Percentiles rank a stretch among this genome's conserved stretches.
Evolutionary conservation across 2,797 vertebrate species (phyloP).

Genomic region (Gallirallus australis): DNA sequence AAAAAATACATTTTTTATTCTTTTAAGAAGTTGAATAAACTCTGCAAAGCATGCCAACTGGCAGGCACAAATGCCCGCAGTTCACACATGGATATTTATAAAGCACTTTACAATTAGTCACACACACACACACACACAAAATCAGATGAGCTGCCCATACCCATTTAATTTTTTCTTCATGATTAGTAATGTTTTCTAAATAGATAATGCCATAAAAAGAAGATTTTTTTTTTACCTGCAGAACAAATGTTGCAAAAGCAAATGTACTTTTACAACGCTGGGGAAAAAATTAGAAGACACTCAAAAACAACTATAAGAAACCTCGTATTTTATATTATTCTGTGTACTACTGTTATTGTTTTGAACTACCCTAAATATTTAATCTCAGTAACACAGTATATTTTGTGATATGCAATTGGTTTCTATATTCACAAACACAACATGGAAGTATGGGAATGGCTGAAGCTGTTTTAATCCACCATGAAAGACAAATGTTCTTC

Average conservation of each 20-base stretch:
- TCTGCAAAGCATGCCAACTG: conserved; percentile 47
- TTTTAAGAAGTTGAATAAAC: conserved; percentile 63
- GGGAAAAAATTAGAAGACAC: not conserved
- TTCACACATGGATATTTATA: conserved; percentile 33
- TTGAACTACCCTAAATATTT: not conserved
- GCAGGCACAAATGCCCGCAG: conserved; percentile 35
- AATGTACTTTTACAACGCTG: not conserved
- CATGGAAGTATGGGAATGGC: not conserved
- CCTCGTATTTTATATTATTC: not conserved
- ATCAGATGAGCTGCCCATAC: conserved; percentile 11
- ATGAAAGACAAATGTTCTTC: conserved; percentile 62
- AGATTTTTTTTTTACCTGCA: not conserved
- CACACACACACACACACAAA: too few species aligned
- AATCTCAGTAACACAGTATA: not conserved
- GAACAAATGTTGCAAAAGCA: not conserved
- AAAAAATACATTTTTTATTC: not conserved
- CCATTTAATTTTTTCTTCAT: not conserved
- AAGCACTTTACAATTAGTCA: conserved; percentile 53
- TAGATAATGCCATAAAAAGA: not conserved
- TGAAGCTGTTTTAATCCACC: not conserved
- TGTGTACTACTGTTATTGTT: not conserved
- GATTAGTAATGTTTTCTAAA: not conserved
- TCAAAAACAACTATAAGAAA: not conserved
- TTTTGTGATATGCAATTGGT: not conserved
- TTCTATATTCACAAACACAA: not conserved